phyloP scores from a whole-genome alignment of 1,140 invertebrate genomes.

The Pectinophora gossypiella region DNA sequence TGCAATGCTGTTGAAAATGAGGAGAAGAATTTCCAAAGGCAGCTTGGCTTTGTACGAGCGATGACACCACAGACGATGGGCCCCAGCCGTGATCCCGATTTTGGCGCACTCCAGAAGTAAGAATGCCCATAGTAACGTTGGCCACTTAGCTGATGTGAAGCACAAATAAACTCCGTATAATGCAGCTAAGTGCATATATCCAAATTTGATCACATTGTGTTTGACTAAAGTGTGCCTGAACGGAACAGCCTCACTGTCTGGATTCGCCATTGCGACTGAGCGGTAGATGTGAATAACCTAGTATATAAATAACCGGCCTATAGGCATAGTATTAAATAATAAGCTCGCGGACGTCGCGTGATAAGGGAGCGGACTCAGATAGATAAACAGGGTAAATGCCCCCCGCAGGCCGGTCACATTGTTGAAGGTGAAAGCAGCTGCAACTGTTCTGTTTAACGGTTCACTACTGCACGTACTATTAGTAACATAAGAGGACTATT shows the following conservation, averaged over 20 bases:
- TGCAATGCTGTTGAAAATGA: conserved; percentile 82
- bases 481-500: too few species aligned
- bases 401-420: too few species aligned
- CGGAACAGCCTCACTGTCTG: neutral
- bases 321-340: neutral
- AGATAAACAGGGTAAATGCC: neutral
- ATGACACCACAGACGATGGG: conserved; percentile 89
- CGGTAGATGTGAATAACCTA: too few species aligned
- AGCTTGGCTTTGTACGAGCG: conserved; percentile 87
- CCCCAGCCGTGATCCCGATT: conserved; percentile 67
- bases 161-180: conserved; percentile 81
- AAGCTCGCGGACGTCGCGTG: neutral
- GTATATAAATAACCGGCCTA: too few species aligned
- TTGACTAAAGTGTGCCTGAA: conserved; percentile 8
- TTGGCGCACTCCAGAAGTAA: conserved; percentile 11
- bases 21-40: conserved; percentile 82
- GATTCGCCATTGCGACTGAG: neutral
- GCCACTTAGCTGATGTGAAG: conserved; percentile 77
- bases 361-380: neutral
- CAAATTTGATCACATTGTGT: conserved; percentile 80
- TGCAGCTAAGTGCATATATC: conserved; percentile 79
- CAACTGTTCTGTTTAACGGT: too few species aligned
- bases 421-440: too few species aligned
- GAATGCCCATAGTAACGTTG: conserved; percentile 78
- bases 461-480: too few species aligned